phyloP scores from a whole-genome alignment of 37 sponge, comb jelly and placozoan species.

The Crambe crambe region DNA sequence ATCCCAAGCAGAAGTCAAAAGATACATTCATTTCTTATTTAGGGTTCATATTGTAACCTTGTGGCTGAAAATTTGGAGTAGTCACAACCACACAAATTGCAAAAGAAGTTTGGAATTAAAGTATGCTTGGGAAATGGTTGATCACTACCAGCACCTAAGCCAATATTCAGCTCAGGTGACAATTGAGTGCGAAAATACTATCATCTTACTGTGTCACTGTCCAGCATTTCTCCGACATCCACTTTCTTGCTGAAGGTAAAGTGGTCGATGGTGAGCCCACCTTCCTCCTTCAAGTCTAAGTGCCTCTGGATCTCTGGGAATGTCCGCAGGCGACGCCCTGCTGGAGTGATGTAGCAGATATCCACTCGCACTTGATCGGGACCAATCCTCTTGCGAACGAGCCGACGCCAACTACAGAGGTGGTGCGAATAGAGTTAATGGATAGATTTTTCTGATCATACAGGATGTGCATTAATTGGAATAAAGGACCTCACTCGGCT shows the following conservation, averaged over 20 bases:
- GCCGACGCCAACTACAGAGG: conserved; percentile 65
- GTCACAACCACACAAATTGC: no score
- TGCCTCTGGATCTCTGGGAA: conserved; percentile 85
- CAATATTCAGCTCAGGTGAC: no score
- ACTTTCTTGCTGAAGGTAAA: conserved; percentile 93
- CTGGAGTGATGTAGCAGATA: conserved; percentile 88
- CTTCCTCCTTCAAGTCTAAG: conserved; percentile 28
- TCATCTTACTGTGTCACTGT: conserved; percentile 8
- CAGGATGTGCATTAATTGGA: background rate
- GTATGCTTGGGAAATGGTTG: no score
- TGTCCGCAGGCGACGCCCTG: conserved; percentile 81
- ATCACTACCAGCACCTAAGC: no score
- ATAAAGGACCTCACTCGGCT: background rate
- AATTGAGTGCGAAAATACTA: background rate
- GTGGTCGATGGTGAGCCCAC: conserved; percentile 66
- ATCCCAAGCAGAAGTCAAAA: no score
- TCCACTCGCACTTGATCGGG: conserved; percentile 66
- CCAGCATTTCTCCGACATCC: conserved; percentile 75
- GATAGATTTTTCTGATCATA: background rate
- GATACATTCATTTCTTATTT: no score
- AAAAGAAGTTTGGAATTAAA: no score
- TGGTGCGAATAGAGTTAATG: background rate
- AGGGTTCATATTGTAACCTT: no score
- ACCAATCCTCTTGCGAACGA: conserved; percentile 40
- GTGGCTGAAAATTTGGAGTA: no score